Base-by-base conservation (phyloP, 2,888 invertebrate species). In the Caprella mutica region DNA sequence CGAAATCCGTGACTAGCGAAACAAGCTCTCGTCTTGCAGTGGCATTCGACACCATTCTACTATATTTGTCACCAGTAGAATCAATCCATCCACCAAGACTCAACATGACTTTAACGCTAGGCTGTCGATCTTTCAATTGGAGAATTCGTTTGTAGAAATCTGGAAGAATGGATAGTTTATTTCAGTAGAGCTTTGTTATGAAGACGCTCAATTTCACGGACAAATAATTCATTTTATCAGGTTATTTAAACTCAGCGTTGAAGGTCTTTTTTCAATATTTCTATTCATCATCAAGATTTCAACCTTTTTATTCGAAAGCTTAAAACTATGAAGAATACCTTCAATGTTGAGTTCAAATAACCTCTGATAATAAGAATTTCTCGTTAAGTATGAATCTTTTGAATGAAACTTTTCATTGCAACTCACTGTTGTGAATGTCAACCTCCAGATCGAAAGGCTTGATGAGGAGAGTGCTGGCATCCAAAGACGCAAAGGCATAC, bases 61-160 rank as follows among this genome's bases (percentile, higher is more conserved):
- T 87, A 69, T 90, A 90, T 71, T 90, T 90, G 69, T 87, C 85
- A 0, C 87, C 88, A 0, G 84, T 80, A 0, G 90, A 92, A 72
- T 93, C 91, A 0, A 89, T 90, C 93, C 93, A 94, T 1, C 94
- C 94, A n/a, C 94, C 94, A 54, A 94, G 72, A 1, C 88, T 89
- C 29, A 94, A 73, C 5, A 90, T 72, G 0, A 87, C 82, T 67
- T 82, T 83, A 1, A 88, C 73, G 2, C 79, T 78, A 0, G 81
- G 81, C 62, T 84, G 80, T 21, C 77, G 75, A 26, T 77, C 73
- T 68, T 85, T 86, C 17, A 86, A 73, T 0, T 82, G 79, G 0
- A 86, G 83, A 2, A 86, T 79, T 65, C 91, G 77, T 67, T 83
- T 80, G 70, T 90, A 92, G 51, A 88, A 78, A 8, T 43, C 64